Conservation (phyloP, 2,888 invertebrate genomes). For the Alitta virens region DNA sequence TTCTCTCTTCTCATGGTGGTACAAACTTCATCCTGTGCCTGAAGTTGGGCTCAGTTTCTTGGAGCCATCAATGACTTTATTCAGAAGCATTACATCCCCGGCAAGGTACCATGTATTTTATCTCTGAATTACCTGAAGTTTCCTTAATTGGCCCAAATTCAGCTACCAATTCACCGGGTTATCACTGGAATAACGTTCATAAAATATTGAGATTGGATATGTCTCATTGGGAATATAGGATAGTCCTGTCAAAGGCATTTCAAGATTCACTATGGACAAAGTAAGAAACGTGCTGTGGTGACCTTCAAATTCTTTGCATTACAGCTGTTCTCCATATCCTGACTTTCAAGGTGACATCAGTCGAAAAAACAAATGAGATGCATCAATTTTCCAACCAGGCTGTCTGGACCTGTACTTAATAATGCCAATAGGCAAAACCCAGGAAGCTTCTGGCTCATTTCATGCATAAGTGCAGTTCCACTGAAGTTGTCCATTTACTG, state of each 20-base stretch:
- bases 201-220: background rate
- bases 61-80: background rate
- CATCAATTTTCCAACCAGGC: background rate
- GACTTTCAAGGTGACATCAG: background rate
- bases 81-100: background rate
- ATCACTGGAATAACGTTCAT: background rate
- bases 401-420: background rate
- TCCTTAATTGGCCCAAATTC: too few relatives aligned
- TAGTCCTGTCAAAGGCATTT: too few relatives aligned
- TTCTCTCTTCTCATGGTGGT: background rate
- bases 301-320: background rate
- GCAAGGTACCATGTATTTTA: too few relatives aligned
- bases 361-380: background rate
- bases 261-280: background rate
- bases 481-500: too few relatives aligned
- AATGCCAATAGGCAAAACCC: background rate
- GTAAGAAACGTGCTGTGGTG: background rate
- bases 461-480: background rate
- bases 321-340: background rate
- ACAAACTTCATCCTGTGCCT: background rate
- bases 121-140: too few relatives aligned
- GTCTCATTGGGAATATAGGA: too few relatives aligned
- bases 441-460: background rate
- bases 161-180: too few relatives aligned
- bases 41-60: background rate